Base-by-base conservation (phyloP, 2,888 invertebrate genomes). In the Lasioglossum morio region DNA sequence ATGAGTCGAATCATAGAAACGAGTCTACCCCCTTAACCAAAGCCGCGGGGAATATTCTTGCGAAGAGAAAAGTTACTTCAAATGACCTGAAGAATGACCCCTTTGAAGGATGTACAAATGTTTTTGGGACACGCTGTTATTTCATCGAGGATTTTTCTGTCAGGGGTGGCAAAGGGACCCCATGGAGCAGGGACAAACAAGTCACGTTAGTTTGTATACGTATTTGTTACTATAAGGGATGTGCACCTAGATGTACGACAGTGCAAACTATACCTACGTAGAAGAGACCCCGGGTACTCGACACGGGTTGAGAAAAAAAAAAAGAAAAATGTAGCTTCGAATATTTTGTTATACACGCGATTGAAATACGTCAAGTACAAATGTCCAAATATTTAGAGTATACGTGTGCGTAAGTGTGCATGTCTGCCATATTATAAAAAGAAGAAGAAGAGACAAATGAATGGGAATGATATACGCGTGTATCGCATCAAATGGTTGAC, bases 321-420 rank as follows among this genome's bases (percentile, higher is more conserved):
- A 79, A 76, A 40, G 83, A 63, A 63, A 63, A 86, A 82, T 87
- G 84, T 86, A 88, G 85, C 87, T 91, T 90, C 85, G 87, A 87
- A 92, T 93, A 93, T 93, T 93, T 94, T 94, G 92, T 93, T 91
- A 93, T 93, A 93, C 90, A 82, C 86, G 88, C 88, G 91, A 91
- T 84, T 89, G 88, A 89, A 89, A 92, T 90, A 92, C 87, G 88
- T 91, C 91, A 92, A 93, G 93, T 93, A 94, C 93, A 94, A 94
- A 93, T 93, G 89, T 92, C 91, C 89, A 93, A 92, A 92, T 91
- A 88, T 79, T 66, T 85, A 85, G 81, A 53, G 43, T 87, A 85
- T 86, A 88, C 79, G 86, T 86, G 81, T 87, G 84, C 82, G 75
- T 88, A 84, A 86, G 85, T 88, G 84, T 88, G 85, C 80, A 81